Evolutionary conservation across 2,888 invertebrate genomes (phyloP).

Genomic region (Ormyrus rosae): DNA sequence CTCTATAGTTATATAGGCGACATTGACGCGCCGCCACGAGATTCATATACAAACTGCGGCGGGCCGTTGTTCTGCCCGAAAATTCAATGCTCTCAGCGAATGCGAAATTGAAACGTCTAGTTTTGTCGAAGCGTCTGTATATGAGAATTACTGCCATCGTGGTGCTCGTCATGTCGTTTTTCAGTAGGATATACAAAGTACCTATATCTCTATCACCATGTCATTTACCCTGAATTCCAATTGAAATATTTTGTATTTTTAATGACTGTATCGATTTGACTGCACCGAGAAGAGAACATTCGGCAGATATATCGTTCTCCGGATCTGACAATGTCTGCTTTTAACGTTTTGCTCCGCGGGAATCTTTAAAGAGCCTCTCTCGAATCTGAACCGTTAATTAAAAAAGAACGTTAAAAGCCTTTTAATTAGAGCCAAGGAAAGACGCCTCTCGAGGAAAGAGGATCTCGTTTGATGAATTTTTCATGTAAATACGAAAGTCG

Average conservation of each 20-base stretch:
- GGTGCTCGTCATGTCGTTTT: constrained; percentile 47
- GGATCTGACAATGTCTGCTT: background rate
- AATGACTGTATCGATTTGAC: constrained; percentile 32
- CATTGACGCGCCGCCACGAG: constrained; percentile 46
- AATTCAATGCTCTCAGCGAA: constrained; percentile 37
- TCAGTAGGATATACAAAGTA: constrained; percentile 43
- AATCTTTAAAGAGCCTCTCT: background rate
- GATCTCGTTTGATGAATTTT: constrained; percentile 14
- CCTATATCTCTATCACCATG: constrained; percentile 43
- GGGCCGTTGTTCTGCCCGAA: constrained; percentile 12
- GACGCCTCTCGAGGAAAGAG: background rate
- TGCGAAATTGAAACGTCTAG: constrained; percentile 22
- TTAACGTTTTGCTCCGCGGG: background rate
- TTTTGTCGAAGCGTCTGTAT: constrained; percentile 24
- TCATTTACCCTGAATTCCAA: constrained; percentile 35
- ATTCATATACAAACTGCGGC: constrained; percentile 24
- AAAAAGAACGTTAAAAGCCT: constrained; percentile 11
- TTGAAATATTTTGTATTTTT: constrained; percentile 43
- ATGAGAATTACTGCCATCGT: constrained; percentile 31
- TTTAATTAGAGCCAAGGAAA: constrained; percentile 1
- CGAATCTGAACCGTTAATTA: background rate
- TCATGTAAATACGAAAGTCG: constrained; percentile 18
- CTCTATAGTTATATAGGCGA: constrained; percentile 56
- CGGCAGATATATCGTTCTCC: constrained; percentile 6
- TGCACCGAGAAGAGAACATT: constrained; percentile 48